A percentile compares a stretch with the other conserved stretches of the same genome.
These are phyloP conservation scores for Haemorhous mexicanus DNA, from an alignment of 2,113 vertebrate species.

Conservation along the genomic window DNA sequence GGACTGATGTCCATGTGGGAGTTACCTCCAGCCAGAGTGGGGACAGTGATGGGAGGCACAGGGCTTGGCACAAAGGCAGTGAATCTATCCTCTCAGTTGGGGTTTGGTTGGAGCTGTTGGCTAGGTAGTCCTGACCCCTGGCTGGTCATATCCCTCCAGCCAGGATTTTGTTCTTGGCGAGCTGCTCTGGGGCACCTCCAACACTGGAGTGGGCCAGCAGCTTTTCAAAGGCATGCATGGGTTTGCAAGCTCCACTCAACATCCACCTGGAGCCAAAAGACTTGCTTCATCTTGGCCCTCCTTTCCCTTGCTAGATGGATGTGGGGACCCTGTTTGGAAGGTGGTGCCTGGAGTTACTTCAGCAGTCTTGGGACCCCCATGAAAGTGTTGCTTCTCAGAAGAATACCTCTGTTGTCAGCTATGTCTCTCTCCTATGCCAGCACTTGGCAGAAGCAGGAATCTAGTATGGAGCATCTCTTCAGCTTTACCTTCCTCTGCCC, in stretches of 20 bases:
- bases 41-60: not conserved
- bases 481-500: not conserved
- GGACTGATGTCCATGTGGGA: not conserved
- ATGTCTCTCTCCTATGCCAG: not conserved
- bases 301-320: not conserved
- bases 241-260: not conserved
- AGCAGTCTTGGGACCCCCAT: fast-evolving
- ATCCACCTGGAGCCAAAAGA: not conserved
- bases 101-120: not conserved
- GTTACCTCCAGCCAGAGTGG: not conserved
- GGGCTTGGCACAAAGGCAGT: not conserved
- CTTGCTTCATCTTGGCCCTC: not conserved
- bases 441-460: not conserved
- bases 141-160: not conserved
- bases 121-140: not conserved
- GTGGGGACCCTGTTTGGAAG: not conserved
- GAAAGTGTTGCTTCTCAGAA: not conserved
- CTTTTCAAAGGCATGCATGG: not conserved
- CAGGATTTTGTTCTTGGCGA: not conserved
- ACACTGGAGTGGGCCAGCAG: not conserved
- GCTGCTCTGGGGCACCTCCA: not conserved
- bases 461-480: not conserved
- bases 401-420: not conserved
- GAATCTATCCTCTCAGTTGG: not conserved
- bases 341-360: not conserved